Evolutionary conservation across 1,140 invertebrate genomes (phyloP).

Genomic region (Hetaerina americana): DNA sequence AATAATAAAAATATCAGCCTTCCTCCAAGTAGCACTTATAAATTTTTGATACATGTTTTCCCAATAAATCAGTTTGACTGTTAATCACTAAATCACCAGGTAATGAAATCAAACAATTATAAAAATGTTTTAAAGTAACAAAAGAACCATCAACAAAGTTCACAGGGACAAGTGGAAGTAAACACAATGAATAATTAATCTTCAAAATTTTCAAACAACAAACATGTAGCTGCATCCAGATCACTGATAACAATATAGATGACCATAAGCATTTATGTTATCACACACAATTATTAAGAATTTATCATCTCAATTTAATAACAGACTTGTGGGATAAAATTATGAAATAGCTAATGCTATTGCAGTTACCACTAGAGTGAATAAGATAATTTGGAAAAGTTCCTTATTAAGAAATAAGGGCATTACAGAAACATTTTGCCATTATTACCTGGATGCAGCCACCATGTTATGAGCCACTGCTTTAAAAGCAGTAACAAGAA

Average conservation of each 20-base stretch:
- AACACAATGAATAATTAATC: neutral
- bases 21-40: neutral
- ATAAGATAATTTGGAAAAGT: too few relatives aligned
- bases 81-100: neutral
- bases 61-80: neutral
- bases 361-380: too few relatives aligned
- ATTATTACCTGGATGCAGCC: neutral
- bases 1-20: constrained; percentile 1
- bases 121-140: neutral
- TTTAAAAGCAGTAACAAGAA: neutral
- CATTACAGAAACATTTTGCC: too few relatives aligned
- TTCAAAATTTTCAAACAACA: neutral
- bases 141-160: neutral
- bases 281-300: too few relatives aligned
- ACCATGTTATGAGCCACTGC: neutral
- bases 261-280: too few relatives aligned
- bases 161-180: neutral
- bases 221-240: neutral
- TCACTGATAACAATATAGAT: too few relatives aligned
- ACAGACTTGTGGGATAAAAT: too few relatives aligned
- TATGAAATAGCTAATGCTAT: too few relatives aligned
- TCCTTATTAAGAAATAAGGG: too few relatives aligned
- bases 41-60: neutral
- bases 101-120: constrained; percentile 1
- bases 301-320: too few relatives aligned